Base-by-base conservation (phyloP, 2,113 vertebrate species). In the Otocyon megalotis region DNA sequence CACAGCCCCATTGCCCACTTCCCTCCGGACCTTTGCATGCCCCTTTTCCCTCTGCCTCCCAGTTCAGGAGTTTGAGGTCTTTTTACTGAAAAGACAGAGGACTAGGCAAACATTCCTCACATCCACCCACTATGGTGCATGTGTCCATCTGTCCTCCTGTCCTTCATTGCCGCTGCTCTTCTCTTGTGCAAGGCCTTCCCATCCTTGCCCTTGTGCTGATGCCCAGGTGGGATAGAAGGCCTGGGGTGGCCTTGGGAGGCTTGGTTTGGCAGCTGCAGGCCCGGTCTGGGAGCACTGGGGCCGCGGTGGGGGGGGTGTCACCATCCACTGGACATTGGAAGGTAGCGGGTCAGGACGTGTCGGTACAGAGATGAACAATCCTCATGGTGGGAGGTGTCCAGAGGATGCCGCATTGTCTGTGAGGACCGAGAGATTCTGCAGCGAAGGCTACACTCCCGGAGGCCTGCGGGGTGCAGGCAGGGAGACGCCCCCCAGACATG, bases 391-490 rank as follows among this genome's bases (percentile, higher is more conserved):
- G 20, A 37, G 26, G 17, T 63, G 28, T 32, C 60, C 11, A n/a
- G 43, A 53, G 24, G 26, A 43, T 37, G 71, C 53, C 8, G 13
- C 2, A 1, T 24, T 22, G 17, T 30, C 54, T 4, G 28, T 11
- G 6, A 14, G 11, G 10, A 37, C 71, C 9, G 14, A 62, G 81
- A 65, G 19, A 50, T 12, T 0, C 19, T 56, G 30, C 30, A 30
- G 22, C 10, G 10, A 5, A 54, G 56, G 43, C 54, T 50, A 14
- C 13, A 0, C 3, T 20, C 32, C 14, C 1, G 1, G 26, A 19
- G 62, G 24, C 16, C 56, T 14, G 0, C 0, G 0, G 12, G 60
- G 76, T 3, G 2, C 2, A 14, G 50, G 37, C 20, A n/a, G 28
- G 22, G 22, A 35, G 58, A 50, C 5, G 12, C 26, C 5, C 20